Conservation (phyloP, 2,113 vertebrate genomes). For the Microcebus griseorufus region DNA sequence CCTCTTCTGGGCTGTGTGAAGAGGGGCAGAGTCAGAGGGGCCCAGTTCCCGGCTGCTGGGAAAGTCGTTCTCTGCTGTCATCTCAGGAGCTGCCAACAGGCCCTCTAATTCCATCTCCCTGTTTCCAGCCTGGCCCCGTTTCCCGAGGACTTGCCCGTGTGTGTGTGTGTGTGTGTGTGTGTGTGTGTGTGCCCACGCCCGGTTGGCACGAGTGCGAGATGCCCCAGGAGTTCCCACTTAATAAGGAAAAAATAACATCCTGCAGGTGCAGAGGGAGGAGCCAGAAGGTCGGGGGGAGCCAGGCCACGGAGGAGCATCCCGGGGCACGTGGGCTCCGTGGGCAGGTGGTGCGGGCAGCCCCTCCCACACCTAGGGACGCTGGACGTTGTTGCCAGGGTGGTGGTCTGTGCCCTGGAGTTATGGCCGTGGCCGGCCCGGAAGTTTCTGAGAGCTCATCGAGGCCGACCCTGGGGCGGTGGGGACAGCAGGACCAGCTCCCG, state of each 20-base stretch:
- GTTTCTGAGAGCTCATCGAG: not conserved
- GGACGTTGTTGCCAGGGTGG: accelerated
- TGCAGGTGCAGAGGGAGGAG: not conserved
- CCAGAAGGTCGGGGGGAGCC: not conserved
- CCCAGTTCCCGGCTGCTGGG: not conserved
- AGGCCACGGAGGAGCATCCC: not conserved
- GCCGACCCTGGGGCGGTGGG: accelerated
- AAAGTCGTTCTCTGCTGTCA: accelerated
- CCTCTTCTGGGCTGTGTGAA: accelerated
- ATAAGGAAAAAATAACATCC: too few relatives aligned
- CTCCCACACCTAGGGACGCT: accelerated
- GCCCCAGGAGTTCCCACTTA: not conserved
- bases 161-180: too few relatives aligned
- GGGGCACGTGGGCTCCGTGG: not conserved
- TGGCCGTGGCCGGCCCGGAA: accelerated
- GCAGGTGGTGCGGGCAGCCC: too few relatives aligned
- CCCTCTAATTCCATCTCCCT: accelerated
- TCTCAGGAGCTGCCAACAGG: accelerated
- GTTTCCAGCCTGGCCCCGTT: too few relatives aligned
- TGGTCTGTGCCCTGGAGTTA: not conserved
- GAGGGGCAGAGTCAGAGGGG: accelerated
- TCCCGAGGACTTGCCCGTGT: accelerated
- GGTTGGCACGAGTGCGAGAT: accelerated
- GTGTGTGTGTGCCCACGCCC: too few relatives aligned
- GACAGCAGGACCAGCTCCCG: not conserved